phyloP scores from a whole-genome alignment of 1,140 invertebrate genomes.

The Lordiphosa mommai region DNA sequence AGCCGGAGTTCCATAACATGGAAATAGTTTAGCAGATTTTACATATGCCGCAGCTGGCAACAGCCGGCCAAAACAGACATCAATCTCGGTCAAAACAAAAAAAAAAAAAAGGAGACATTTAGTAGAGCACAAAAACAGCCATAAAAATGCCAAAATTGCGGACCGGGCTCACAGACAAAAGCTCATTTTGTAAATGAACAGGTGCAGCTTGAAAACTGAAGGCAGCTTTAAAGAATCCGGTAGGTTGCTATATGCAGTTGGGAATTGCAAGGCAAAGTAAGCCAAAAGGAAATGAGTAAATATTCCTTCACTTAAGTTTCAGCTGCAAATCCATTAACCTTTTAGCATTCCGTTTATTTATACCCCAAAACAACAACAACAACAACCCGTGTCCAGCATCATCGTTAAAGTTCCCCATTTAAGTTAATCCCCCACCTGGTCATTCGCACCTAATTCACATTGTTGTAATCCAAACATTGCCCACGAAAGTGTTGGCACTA shows the following conservation, averaged over 20 bases:
- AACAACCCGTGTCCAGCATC: too few relatives aligned
- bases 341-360: too few relatives aligned
- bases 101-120: slow-evolving; percentile 12
- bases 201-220: neutral
- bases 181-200: neutral
- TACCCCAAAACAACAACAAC: too few relatives aligned
- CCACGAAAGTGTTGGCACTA: slow-evolving; percentile 65
- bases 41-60: slow-evolving; percentile 4
- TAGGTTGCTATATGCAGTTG: too few relatives aligned
- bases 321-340: too few relatives aligned
- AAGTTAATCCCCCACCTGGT: slow-evolving; percentile 55
- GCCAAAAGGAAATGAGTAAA: too few relatives aligned
- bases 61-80: slow-evolving; percentile 9
- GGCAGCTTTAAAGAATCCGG: too few relatives aligned
- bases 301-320: too few relatives aligned
- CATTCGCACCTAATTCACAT: slow-evolving; percentile 73
- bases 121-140: neutral
- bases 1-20: neutral
- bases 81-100: slow-evolving; percentile 1
- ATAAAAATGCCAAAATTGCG: neutral
- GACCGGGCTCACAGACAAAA: slow-evolving; percentile 1
- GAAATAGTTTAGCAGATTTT: neutral
- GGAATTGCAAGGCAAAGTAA: too few relatives aligned
- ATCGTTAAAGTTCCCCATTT: slow-evolving; percentile 44
- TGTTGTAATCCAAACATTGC: slow-evolving; percentile 61